Conservation (phyloP, 2,888 invertebrate species). For the Dascillus cervinus region DNA sequence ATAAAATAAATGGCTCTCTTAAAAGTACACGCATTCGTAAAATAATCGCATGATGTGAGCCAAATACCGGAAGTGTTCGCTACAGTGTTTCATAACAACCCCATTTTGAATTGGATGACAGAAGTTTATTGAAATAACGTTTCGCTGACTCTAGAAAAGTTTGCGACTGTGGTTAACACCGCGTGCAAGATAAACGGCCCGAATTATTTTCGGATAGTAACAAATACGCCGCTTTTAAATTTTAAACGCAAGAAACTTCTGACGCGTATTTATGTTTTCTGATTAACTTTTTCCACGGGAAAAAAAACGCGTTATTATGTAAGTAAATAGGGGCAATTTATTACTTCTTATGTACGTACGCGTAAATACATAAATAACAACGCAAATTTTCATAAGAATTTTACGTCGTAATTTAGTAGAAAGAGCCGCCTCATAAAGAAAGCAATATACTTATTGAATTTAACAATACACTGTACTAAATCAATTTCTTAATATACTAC, state of each 20-base stretch:
- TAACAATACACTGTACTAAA: constrained; percentile 15
- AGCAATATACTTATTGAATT: constrained; percentile 17
- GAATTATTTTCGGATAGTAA: constrained; percentile 27
- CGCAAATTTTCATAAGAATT: constrained; percentile 11
- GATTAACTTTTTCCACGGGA: too few relatives aligned
- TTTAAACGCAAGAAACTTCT: constrained; percentile 15
- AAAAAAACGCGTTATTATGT: constrained; percentile 12
- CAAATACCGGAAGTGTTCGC: constrained; percentile 21
- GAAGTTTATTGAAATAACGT: constrained; percentile 34
- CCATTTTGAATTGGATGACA: constrained; percentile 31
- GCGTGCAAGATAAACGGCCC: constrained; percentile 29
- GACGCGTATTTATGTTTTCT: constrained; percentile 23
- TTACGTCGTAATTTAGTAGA: constrained; percentile 12
- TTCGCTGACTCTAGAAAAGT: constrained; percentile 29
- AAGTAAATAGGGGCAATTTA: constrained; percentile 16
- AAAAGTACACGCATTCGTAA: constrained; percentile 3
- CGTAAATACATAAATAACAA: constrained; percentile 8
- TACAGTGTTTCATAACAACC: constrained; percentile 25
- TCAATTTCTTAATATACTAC: constrained; percentile 15
- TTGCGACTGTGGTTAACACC: constrained; percentile 29
- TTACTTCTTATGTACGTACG: constrained; percentile 9
- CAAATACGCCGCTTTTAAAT: constrained; percentile 27
- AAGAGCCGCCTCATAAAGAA: constrained; percentile 10
- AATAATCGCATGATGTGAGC: constrained; percentile 7
- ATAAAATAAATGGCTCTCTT: constrained; percentile 8